Evolutionary conservation across 2,888 invertebrate genomes (phyloP).

Genomic region (Ganaspis brasiliensis): DNA sequence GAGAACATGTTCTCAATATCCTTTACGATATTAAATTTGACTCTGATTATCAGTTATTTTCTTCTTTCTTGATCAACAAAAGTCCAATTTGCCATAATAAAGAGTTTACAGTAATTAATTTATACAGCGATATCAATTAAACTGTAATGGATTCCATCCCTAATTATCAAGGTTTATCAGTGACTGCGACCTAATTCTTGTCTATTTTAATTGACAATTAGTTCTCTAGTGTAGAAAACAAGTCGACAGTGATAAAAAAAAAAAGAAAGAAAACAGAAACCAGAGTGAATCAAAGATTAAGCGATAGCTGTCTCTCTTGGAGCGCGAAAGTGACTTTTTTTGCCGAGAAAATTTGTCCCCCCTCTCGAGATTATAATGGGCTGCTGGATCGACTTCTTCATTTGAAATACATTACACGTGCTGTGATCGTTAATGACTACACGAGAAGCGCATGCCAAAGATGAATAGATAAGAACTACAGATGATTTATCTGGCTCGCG

Average conservation of each 20-base stretch:
- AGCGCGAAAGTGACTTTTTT: conserved; percentile 7
- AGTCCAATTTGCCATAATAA: neutral
- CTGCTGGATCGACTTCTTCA: conserved; percentile 28
- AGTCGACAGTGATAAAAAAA: neutral
- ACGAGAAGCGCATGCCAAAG: conserved; percentile 33
- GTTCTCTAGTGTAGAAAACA: conserved; percentile 15
- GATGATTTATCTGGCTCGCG: conserved; percentile 32
- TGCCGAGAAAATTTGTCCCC: conserved; percentile 6
- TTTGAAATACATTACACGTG: conserved; percentile 31
- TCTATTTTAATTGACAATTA: conserved; percentile 16
- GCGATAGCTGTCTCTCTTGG: neutral
- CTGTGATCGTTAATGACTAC: conserved; percentile 24
- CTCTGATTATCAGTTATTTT: too few relatives aligned
- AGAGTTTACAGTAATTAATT: neutral
- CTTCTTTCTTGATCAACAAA: too few relatives aligned
- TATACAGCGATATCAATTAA: neutral
- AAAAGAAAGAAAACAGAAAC: neutral
- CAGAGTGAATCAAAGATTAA: conserved; percentile 17
- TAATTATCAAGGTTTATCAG: neutral
- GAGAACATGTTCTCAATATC: too few relatives aligned
- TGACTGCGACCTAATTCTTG: conserved; percentile 2
- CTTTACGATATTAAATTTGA: too few relatives aligned
- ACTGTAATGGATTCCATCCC: neutral
- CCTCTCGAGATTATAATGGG: conserved; percentile 5
- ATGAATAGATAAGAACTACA: conserved; percentile 26